Evolutionary conservation across 23 tunicate genomes (phyloP), one percentile per base, ranked within the genome.

Genomic region (Halocynthia aurantium): DNA sequence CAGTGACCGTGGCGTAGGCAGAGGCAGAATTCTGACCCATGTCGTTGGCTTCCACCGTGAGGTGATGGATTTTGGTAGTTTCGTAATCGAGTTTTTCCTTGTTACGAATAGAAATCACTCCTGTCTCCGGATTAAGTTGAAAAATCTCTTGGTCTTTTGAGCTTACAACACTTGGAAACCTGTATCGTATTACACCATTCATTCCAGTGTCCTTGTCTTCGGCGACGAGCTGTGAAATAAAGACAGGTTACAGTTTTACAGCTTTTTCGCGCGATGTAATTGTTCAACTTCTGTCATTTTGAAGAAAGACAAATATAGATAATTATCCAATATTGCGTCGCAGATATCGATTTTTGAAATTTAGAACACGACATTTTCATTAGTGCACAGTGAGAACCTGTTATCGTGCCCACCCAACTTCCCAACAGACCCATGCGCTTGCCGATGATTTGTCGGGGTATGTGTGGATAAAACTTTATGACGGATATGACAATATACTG

Each of bases 41-140:
- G 64, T 92, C 98, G 54, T 61, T 78, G 13, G 98, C 98, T 75
- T 86, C 92, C 13, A 92, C 88, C 6, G 88, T 82, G 7, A 92
- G 78, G 69, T 92, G 98, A 63, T 92, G 92, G 50, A 83, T 82
- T 31, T 76, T 82, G 70, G 61, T 79, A 75, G 89, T 86, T 68
- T 92, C 98, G 75, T 61, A 92, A 62, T 92, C 98, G 11, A 92
- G 77, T 51, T 76, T 72, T 19, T 77, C 57, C 13, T 70, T 78
- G 78, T 54, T 74, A 67, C 69, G 78, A 13, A 92, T 15, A 15
- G 87, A 70, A 7, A 92, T 82, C 10, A 61, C 79, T 7, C 98
- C 98, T 18, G 92, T 82, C 6, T 67, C 56, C 8, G 68, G 58
- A 72, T 92, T 60, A 7, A 92, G 75, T 40, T 57, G 19, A 69